A percentile compares a stretch with the other conserved stretches of the same genome.
These are phyloP conservation scores for Brachyhypopomus gauderio DNA, from an alignment of 2,113 vertebrate genomes.

Conservation along the genomic window DNA sequence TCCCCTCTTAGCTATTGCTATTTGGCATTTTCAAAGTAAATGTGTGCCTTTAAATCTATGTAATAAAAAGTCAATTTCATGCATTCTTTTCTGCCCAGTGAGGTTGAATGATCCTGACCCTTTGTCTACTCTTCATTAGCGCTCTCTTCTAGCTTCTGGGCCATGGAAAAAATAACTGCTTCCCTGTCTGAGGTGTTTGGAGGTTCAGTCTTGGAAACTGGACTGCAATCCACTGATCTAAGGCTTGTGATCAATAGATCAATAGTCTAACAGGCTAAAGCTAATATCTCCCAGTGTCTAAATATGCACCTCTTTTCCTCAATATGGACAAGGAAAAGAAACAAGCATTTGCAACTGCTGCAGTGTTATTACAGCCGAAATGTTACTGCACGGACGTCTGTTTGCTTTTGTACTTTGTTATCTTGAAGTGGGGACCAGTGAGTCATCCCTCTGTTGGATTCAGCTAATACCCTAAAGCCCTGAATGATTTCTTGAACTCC, in stretches of 20 bases:
- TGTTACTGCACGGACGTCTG: background rate
- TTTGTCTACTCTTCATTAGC: too few relatives aligned
- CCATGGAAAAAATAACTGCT: too few relatives aligned
- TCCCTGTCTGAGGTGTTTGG: too few relatives aligned
- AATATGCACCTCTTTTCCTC: background rate
- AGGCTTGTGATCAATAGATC: constrained; percentile 1
- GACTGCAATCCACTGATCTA: background rate
- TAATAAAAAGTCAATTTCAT: too few relatives aligned
- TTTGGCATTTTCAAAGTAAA: too few relatives aligned
- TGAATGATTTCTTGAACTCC: background rate
- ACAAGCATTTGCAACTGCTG: background rate
- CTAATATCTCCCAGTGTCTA: background rate
- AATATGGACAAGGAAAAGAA: background rate
- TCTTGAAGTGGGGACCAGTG: background rate
- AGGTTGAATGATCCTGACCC: too few relatives aligned
- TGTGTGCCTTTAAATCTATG: too few relatives aligned
- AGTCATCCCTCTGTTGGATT: constrained; percentile 9
- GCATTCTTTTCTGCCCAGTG: too few relatives aligned
- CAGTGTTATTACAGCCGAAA: background rate
- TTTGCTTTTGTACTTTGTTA: background rate
- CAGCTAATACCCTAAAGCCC: constrained; percentile 12
- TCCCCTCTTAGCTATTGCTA: too few relatives aligned
- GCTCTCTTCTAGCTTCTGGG: too few relatives aligned
- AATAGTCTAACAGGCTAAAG: background rate
- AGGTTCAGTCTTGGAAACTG: too few relatives aligned